Conservation (phyloP, 2,888 invertebrate species). For the Drosophila helvetica region DNA sequence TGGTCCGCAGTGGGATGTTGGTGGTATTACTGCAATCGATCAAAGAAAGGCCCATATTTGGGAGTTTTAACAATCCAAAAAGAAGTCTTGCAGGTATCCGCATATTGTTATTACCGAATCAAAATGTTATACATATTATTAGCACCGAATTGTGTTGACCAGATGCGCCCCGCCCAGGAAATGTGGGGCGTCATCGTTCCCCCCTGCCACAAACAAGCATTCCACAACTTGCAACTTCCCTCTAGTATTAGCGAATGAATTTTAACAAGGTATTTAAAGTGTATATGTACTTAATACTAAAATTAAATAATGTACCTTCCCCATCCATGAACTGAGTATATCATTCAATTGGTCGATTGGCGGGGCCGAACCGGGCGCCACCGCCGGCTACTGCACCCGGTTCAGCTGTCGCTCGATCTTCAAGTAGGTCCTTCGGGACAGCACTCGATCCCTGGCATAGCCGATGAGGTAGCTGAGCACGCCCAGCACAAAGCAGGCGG, state of each 20-base stretch:
- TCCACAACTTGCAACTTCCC: slow-evolving; percentile 52
- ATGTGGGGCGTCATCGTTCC: slow-evolving; percentile 20
- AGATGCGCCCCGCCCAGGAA: slow-evolving; percentile 25
- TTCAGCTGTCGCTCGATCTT: slow-evolving; percentile 82
- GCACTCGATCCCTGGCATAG: slow-evolving; percentile 79
- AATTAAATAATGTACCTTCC: slow-evolving; percentile 71
- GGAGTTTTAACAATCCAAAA: slow-evolving; percentile 1
- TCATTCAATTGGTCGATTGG: slow-evolving; percentile 11
- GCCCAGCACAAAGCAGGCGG: slow-evolving; percentile 75
- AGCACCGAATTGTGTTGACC: slow-evolving; percentile 70
- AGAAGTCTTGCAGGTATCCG: slow-evolving; percentile 13
- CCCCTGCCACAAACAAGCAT: slow-evolving; percentile 42
- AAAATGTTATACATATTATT: slow-evolving; percentile 61
- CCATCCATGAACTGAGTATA: slow-evolving; percentile 62
- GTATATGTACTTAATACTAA: slow-evolving; percentile 58
- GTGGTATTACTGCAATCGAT: slow-evolving; percentile 1
- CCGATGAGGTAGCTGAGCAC: slow-evolving; percentile 77
- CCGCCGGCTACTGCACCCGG: slow-evolving; percentile 67
- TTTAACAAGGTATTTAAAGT: slow-evolving; percentile 56
- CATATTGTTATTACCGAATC: slow-evolving; percentile 40
- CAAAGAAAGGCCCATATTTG: neutral
- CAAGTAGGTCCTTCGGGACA: slow-evolving; percentile 75
- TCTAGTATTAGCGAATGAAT: slow-evolving; percentile 66
- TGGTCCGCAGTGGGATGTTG: too few species aligned
- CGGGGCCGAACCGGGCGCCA: neutral